Conservation (phyloP, 2,888 invertebrate species). For the Danaus chrysippus region DNA sequence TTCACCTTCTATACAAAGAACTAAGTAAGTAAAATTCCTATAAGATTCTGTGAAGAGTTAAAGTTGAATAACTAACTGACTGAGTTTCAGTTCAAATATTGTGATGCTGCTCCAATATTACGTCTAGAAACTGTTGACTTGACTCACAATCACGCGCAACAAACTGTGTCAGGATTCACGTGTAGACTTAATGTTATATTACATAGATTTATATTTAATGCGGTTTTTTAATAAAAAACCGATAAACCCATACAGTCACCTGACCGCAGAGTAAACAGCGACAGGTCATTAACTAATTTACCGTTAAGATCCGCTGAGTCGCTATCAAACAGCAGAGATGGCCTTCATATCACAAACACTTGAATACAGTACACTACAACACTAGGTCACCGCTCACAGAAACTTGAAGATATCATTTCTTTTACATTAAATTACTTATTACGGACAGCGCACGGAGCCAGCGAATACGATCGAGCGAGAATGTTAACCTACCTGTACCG, state of each 20-base stretch:
- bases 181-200: constrained; percentile 65
- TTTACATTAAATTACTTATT: constrained; percentile 42
- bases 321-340: constrained; percentile 52
- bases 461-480: constrained; percentile 75
- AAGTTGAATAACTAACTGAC: constrained; percentile 40
- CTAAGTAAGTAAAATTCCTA: constrained; percentile 48
- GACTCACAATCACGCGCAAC: constrained; percentile 35
- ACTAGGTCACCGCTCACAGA: constrained; percentile 63
- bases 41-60: constrained; percentile 53
- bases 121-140: constrained; percentile 41
- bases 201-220: constrained; percentile 54
- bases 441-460: constrained; percentile 66
- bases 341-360: constrained; percentile 55
- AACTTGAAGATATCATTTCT: constrained; percentile 62
- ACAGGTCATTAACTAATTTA: constrained; percentile 65
- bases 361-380: constrained; percentile 61
- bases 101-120: constrained; percentile 46
- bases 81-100: constrained; percentile 40
- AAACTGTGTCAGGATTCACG: constrained; percentile 68
- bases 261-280: constrained; percentile 68
- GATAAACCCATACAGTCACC: constrained; percentile 47
- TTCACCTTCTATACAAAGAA: constrained; percentile 5
- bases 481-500: constrained; percentile 77
- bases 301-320: constrained; percentile 71
- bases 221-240: constrained; percentile 3